Evolutionary conservation across 1,140 invertebrate species (phyloP), one percentile per base, ranked within the genome.

Genomic region (Hyles euphorbiae): DNA sequence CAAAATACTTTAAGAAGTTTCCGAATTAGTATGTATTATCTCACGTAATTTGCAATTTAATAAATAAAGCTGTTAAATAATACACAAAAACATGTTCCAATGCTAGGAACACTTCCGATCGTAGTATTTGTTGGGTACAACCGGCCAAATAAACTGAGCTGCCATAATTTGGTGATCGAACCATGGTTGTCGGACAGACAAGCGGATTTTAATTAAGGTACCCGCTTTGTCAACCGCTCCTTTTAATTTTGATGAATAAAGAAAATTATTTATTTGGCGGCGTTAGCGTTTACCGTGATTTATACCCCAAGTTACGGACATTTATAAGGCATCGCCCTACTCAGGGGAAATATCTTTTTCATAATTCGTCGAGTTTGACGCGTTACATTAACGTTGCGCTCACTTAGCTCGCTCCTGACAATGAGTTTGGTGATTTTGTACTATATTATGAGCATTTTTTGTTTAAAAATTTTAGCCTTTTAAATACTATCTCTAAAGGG

Each of bases 221-320:
- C 65, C 55, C 71, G 68, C 78, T 87, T 88, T 88, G 83, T 87
- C 82, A 83, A 86, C 78, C 78, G 80, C 63, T 80, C 72, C 82
- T 86, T 85, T 81, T 87, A 86, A 88, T 88, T 87, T 84, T 86
- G 80, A 88, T 83, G 81, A 87, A 85, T 88, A 84, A 86, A 84
- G 83, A 80, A 88, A 84, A 88, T 87, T 83, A 88, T 88, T 87
- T 85, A 85, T 85, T 79, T 80, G 77, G 75, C 74, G 70, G 70
- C 76, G 75, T 78, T 78, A 70, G 74, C 76, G 72, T 63, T 82
- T 68, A 72, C 74, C 54, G 67, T 84, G 85, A 86, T 86, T 88
- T 85, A 88, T 86, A 76, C 63, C 59, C 60, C 59, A 71, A 83
- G 75, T 80, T 81, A 83, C 76, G 72, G 75, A 78, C 73, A 70